A percentile compares a stretch with the other conserved stretches of the same genome.
phyloP scores from a whole-genome alignment of 2,888 invertebrate genomes.

The Dendrolimus pini region DNA sequence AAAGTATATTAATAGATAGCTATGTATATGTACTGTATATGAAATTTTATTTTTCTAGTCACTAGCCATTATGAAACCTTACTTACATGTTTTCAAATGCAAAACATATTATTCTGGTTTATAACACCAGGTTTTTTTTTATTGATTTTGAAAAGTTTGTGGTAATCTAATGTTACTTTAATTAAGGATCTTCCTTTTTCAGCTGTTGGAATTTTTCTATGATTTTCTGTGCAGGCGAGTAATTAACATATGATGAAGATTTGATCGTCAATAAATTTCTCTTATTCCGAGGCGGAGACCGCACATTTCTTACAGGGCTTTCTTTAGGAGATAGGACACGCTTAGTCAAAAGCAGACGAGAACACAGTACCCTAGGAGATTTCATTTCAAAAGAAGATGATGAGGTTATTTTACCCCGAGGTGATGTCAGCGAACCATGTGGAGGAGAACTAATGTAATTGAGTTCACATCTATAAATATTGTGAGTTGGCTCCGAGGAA shows the following conservation, averaged over 20 bases:
- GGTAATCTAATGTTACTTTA: background rate
- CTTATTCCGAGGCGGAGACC: slow-evolving; percentile 11
- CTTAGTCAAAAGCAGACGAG: slow-evolving; percentile 36
- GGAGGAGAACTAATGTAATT: slow-evolving; percentile 47
- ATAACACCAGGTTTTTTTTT: too few relatives aligned
- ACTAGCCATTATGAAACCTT: too few relatives aligned
- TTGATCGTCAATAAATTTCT: slow-evolving; percentile 31
- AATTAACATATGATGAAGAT: slow-evolving; percentile 30
- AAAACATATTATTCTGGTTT: too few relatives aligned
- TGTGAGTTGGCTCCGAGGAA: slow-evolving; percentile 21
- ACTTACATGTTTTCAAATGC: too few relatives aligned
- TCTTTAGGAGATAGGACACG: slow-evolving; percentile 26
- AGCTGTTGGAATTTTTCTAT: slow-evolving; percentile 48
- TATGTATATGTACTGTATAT: too few relatives aligned
- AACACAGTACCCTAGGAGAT: slow-evolving; percentile 45
- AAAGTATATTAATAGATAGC: too few relatives aligned
- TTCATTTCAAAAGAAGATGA: slow-evolving; percentile 36
- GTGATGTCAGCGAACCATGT: slow-evolving; percentile 38
- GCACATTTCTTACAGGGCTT: slow-evolving; percentile 20
- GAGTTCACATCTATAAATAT: slow-evolving; percentile 43
- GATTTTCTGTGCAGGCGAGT: slow-evolving; percentile 45
- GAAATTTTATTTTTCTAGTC: too few relatives aligned
- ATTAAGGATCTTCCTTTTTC: slow-evolving; percentile 28
- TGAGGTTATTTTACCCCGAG: slow-evolving; percentile 30
- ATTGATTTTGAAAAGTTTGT: background rate